A percentile compares a stretch with the other conserved stretches of the same genome.
phyloP scores from a whole-genome alignment of 2,888 invertebrate genomes.

The Lathronympha strigana region DNA sequence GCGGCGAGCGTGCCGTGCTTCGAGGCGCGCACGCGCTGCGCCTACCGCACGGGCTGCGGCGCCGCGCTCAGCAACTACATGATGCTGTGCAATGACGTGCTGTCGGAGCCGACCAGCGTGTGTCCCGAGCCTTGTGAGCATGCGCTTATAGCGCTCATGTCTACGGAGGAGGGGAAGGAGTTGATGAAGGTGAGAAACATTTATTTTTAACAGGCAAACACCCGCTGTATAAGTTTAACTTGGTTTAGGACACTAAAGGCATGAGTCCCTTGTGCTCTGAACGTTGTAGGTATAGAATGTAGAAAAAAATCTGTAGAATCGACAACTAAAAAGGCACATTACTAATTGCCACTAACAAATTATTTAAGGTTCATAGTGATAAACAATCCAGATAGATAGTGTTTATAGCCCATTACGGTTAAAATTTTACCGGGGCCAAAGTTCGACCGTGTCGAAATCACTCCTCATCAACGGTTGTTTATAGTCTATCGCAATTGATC shows the following conservation, averaged over 20 bases:
- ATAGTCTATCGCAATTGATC: conserved; percentile 71
- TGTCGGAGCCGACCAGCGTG: conserved; percentile 82
- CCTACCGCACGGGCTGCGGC: conserved; percentile 90
- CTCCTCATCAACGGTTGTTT: conserved; percentile 69
- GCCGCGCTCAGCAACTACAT: conserved; percentile 91
- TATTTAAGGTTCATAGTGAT: too few relatives aligned
- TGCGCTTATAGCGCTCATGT: conserved; percentile 90
- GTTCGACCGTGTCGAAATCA: conserved; percentile 69
- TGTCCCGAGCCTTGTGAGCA: conserved; percentile 91
- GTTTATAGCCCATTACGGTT: conserved; percentile 19
- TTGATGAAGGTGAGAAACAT: conserved; percentile 87
- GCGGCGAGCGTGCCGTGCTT: conserved; percentile 82
- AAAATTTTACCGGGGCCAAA: conserved; percentile 52
- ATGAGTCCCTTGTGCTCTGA: too few relatives aligned
- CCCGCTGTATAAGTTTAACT: too few relatives aligned
- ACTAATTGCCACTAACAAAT: too few relatives aligned
- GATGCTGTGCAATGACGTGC: conserved; percentile 87
- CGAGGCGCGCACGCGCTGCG: conserved; percentile 89
- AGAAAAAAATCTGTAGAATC: too few relatives aligned
- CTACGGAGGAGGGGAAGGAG: conserved; percentile 90
- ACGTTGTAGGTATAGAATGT: too few relatives aligned
- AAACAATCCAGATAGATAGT: background rate
- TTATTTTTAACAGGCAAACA: too few relatives aligned
- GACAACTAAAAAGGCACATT: too few relatives aligned
- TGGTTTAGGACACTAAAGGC: too few relatives aligned